These are phyloP conservation scores for Rhyacophila evoluta DNA, from an alignment of 2,888 invertebrate genomes.

Conservation along the genomic window DNA sequence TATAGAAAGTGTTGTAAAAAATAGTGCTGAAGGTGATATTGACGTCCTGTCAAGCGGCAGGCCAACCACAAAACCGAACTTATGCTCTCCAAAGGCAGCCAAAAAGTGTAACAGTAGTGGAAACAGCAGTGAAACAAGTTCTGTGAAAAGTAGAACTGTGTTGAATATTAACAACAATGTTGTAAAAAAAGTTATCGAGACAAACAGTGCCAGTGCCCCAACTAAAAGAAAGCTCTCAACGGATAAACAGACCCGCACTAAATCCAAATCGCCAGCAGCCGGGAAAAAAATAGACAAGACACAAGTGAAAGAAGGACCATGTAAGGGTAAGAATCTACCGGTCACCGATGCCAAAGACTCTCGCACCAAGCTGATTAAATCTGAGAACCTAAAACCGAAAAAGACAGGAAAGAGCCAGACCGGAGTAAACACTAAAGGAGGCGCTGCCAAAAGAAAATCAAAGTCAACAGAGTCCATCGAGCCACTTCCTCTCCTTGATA, in stretches of 20 bases:
- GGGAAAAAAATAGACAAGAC: slow-evolving; percentile 60
- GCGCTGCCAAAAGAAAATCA: slow-evolving; percentile 55
- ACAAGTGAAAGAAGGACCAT: slow-evolving; percentile 64
- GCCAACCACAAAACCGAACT: slow-evolving; percentile 50
- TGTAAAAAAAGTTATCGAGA: slow-evolving; percentile 61
- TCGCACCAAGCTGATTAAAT: slow-evolving; percentile 47
- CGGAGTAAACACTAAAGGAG: slow-evolving; percentile 56
- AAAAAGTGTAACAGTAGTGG: slow-evolving; percentile 58
- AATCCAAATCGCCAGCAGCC: slow-evolving; percentile 61
- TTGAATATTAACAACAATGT: slow-evolving; percentile 68
- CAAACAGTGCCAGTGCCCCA: slow-evolving; percentile 35
- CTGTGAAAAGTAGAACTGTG: slow-evolving; percentile 56
- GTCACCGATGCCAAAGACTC: slow-evolving; percentile 49
- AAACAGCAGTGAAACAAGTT: slow-evolving; percentile 48
- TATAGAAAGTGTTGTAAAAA: slow-evolving; percentile 61
- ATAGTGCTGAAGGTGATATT: slow-evolving; percentile 60
- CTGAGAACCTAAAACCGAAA: slow-evolving; percentile 53
- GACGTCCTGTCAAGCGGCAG: slow-evolving; percentile 57
- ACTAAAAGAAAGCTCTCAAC: slow-evolving; percentile 64
- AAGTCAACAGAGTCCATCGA: slow-evolving; percentile 55
- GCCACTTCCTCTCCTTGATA: slow-evolving; percentile 46
- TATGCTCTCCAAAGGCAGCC: slow-evolving; percentile 43
- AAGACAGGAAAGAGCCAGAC: slow-evolving; percentile 58
- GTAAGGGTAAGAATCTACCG: slow-evolving; percentile 57
- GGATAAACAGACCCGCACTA: slow-evolving; percentile 62